Percentiles rank a stretch among this genome's conserved stretches.
Conservation (phyloP, 2,888 invertebrate species). For the Aphodius granarius region DNA sequence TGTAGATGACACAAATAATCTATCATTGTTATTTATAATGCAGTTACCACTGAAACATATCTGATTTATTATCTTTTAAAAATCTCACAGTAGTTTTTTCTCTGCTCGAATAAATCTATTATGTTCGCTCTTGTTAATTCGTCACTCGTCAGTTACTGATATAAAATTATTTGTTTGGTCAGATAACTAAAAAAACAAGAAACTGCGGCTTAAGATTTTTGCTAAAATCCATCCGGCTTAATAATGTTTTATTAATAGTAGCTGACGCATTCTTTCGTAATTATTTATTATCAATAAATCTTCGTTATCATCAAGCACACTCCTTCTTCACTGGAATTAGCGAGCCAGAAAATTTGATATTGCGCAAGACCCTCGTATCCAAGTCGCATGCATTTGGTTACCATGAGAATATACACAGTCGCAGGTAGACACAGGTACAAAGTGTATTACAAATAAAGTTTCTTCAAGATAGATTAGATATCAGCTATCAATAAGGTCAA, state of each 20-base stretch:
- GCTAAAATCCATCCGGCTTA: neutral
- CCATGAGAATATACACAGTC: neutral
- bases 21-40: too few relatives aligned
- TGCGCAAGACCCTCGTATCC: neutral
- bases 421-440: slow-evolving; percentile 3
- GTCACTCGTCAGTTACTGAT: too few relatives aligned
- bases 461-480: slow-evolving; percentile 1
- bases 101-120: too few relatives aligned
- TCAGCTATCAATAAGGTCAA: slow-evolving; percentile 11
- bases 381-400: neutral
- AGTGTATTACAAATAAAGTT: slow-evolving; percentile 3
- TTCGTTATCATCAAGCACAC: neutral
- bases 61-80: too few relatives aligned
- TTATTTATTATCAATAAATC: slow-evolving; percentile 14
- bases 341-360: neutral
- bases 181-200: too few relatives aligned
- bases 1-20: too few relatives aligned
- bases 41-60: too few relatives aligned
- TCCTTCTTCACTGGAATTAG: neutral
- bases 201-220: too few relatives aligned
- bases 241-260: neutral
- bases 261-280: neutral
- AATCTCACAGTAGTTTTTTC: too few relatives aligned
- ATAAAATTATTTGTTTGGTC: too few relatives aligned
- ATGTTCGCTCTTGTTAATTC: too few relatives aligned